These are phyloP conservation scores for Epinotia bilunana DNA, from an alignment of 2,888 invertebrate genomes.

Conservation along the genomic window DNA sequence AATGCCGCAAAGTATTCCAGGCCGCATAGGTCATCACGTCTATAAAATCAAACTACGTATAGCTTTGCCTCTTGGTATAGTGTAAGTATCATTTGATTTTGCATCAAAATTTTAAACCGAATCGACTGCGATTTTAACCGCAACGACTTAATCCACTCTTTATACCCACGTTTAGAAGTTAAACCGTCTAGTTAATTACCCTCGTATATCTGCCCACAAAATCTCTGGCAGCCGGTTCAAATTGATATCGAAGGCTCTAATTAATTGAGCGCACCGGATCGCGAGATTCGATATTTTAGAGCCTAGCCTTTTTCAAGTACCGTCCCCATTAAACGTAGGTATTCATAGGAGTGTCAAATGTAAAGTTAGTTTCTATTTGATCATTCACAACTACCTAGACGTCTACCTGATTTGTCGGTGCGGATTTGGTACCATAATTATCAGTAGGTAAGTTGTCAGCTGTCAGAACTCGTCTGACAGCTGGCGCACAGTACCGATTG, in stretches of 20 bases:
- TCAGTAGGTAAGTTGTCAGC: no score
- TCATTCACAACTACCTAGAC: no score
- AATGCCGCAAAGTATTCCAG: no score
- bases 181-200: slow-evolving; percentile 24
- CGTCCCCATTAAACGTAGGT: no score
- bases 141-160: slow-evolving; percentile 7
- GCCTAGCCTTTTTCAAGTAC: neutral
- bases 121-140: neutral
- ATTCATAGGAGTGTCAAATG: no score
- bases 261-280: slow-evolving; percentile 1
- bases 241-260: slow-evolving; percentile 27
- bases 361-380: no score
- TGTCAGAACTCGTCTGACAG: no score
- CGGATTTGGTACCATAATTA: no score
- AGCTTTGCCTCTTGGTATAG: neutral
- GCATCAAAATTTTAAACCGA: neutral
- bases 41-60: no score
- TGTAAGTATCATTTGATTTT: neutral
- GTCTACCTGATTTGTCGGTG: no score
- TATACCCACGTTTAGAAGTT: slow-evolving; percentile 8
- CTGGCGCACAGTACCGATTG: no score
- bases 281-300: neutral
- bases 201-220: slow-evolving; percentile 12
- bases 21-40: no score
- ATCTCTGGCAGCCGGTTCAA: slow-evolving; percentile 10